Conservation (phyloP, 2,797 vertebrate species). For the Parambassis ranga region DNA sequence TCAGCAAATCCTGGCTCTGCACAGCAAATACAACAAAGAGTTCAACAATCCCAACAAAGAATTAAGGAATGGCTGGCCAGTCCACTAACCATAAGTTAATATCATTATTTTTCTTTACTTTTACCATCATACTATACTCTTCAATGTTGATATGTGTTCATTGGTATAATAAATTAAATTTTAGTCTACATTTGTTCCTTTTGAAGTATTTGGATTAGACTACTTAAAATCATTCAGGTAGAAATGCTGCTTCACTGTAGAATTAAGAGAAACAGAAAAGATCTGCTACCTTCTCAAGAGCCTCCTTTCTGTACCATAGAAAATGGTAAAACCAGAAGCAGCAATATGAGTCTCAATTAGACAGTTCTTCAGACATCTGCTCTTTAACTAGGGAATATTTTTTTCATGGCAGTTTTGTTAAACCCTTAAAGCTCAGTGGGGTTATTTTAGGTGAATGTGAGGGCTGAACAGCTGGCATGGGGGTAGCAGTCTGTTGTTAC, state of each 20-base stretch:
- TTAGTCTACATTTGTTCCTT: conserved; percentile 29
- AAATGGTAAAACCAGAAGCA: background rate
- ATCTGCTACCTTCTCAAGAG: background rate
- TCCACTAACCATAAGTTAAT: background rate
- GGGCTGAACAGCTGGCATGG: conserved; percentile 57
- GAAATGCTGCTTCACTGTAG: conserved; percentile 3
- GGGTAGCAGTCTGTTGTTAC: conserved; percentile 49
- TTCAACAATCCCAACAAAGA: conserved; percentile 5
- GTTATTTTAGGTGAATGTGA: conserved; percentile 43
- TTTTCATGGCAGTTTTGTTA: conserved; percentile 14
- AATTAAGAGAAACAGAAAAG: background rate
- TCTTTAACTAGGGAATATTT: conserved; percentile 10
- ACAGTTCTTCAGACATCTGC: conserved; percentile 14
- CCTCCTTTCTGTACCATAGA: background rate
- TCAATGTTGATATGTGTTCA: too few species aligned
- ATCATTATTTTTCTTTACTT: conserved; percentile 16
- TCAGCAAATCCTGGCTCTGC: conserved; percentile 12
- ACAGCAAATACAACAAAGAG: conserved; percentile 15
- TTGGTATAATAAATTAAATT: too few species aligned
- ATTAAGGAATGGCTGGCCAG: background rate
- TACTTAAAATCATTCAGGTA: conserved; percentile 18
- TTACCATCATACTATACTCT: background rate
- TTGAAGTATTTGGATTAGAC: conserved; percentile 17
- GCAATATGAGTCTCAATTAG: background rate
- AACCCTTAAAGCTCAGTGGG: conserved; percentile 21